Evolutionary conservation across 2,888 invertebrate species (phyloP), one percentile per base, ranked within the genome.

Genomic region (Ophion ellenae): DNA sequence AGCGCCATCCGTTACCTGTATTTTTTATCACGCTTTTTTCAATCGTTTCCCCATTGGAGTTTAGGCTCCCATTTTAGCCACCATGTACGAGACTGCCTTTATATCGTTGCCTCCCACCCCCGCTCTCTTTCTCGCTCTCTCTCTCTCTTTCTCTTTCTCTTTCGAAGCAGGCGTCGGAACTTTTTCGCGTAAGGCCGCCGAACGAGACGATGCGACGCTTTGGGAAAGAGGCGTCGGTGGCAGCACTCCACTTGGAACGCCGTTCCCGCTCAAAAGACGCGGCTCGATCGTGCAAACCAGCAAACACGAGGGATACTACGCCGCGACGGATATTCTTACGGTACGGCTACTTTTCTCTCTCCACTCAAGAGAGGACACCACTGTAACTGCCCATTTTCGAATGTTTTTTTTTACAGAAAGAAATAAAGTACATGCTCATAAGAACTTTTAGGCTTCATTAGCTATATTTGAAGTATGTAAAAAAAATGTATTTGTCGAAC

Each of bases 311-410:
- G 96, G 96, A 90, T 97, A 97, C 94, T 97, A 97, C 92, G 97
- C 97, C 1, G 97, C 97, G 64, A 97, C 97, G 1, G 97, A 97
- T 92, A 97, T 97, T 90, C 95, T 97, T 90, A 97, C 96, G 94
- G 96, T 96, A 94, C 92, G 92, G 14, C 36, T n/a, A 28, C 47
- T 81, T 69, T 67, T 70, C 57, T 70, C 45, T n/a, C 20, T n/a
- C 59, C 7, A 7, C 17, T 59, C 59, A 11, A 45, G 11, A 0
- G 3, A 32, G 32, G 32, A 32, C 32, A 32, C 32, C 32, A 32
- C 32, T 32, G 32, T 32, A 32, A 32, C 32, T 32, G 32, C 32
- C 4, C 4, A 32, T 32, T 4, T 32, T 32, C 32, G 4, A 32
- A 32, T 4, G 32, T 32, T 24, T 24, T 32, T 32, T 32, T 32